A percentile compares a stretch with the other conserved stretches of the same genome.
These are phyloP conservation scores for Eutrigla gurnardus DNA, from an alignment of 2,797 vertebrate genomes.

Conservation along the genomic window DNA sequence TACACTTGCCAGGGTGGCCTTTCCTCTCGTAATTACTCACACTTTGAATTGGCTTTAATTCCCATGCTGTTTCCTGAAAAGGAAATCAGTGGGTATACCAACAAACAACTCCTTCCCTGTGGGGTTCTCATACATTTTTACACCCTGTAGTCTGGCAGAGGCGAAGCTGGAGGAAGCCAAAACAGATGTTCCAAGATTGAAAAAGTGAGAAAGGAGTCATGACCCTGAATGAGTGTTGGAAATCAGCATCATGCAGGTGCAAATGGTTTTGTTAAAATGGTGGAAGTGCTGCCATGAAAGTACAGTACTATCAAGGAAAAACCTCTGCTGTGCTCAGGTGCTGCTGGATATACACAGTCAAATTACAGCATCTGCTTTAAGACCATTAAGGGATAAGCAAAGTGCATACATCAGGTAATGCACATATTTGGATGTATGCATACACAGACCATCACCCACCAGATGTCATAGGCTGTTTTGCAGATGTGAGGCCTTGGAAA, in stretches of 20 bases:
- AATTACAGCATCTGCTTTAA: neutral
- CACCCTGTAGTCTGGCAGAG: conserved; percentile 56
- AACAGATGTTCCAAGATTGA: conserved; percentile 69
- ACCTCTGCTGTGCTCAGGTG: conserved; percentile 6
- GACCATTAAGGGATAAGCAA: conserved; percentile 8
- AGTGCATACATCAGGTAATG: conserved; percentile 15
- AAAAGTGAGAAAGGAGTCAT: conserved; percentile 54
- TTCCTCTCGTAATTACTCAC: conserved; percentile 51
- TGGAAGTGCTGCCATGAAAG: conserved; percentile 35
- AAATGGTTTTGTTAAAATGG: conserved; percentile 49
- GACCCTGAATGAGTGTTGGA: conserved; percentile 35
- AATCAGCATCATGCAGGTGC: conserved; percentile 58
- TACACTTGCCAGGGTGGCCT: conserved; percentile 46
- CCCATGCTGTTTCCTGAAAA: conserved; percentile 54
- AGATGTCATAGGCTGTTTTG: conserved; percentile 47
- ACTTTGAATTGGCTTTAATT: conserved; percentile 49
- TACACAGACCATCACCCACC: conserved; percentile 39
- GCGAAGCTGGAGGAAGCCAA: conserved; percentile 51
- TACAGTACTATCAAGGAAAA: neutral
- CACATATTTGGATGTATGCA: conserved; percentile 33
- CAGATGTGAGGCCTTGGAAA: conserved; percentile 67
- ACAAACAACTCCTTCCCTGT: conserved; percentile 56
- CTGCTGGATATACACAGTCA: neutral
- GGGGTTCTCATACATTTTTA: conserved; percentile 57
- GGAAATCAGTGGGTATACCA: conserved; percentile 59